Evolutionary conservation across 2,113 vertebrate species (phyloP).

Genomic region (Trematomus loennbergii): DNA sequence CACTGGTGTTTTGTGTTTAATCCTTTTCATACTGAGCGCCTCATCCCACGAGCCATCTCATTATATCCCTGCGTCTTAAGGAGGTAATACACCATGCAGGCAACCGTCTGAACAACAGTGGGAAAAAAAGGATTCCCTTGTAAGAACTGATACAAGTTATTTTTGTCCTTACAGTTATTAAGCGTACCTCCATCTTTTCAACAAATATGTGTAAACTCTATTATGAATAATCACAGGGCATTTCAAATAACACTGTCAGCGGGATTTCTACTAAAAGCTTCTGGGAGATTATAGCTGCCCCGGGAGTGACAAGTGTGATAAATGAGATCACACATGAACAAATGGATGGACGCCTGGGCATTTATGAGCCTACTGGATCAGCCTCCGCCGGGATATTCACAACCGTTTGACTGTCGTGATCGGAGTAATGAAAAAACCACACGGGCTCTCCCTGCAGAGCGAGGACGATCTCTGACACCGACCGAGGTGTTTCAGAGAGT

Average conservation of each 20-base stretch:
- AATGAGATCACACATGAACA: constrained; percentile 69
- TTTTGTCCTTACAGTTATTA: not conserved
- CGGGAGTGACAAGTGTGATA: constrained; percentile 55
- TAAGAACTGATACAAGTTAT: not conserved
- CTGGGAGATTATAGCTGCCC: constrained; percentile 54
- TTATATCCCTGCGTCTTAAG: constrained; percentile 47
- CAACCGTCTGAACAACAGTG: constrained; percentile 6
- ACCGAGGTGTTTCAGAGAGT: constrained; percentile 24
- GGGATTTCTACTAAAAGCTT: constrained; percentile 67
- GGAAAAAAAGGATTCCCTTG: not conserved
- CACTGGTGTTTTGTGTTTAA: constrained; percentile 61
- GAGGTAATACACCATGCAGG: constrained; percentile 24
- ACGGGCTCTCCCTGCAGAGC: constrained; percentile 3
- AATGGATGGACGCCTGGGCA: constrained; percentile 54
- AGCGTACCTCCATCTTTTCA: constrained; percentile 9
- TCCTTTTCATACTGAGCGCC: constrained; percentile 34
- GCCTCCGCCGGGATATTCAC: constrained; percentile 30
- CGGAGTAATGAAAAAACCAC: constrained; percentile 54
- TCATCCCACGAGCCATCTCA: constrained; percentile 44
- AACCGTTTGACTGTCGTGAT: constrained; percentile 54
- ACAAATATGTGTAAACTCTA: constrained; percentile 46
- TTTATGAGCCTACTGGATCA: constrained; percentile 57
- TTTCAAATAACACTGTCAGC: constrained; percentile 68
- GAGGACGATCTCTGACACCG: constrained; percentile 3
- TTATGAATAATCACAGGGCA: constrained; percentile 55